Evolutionary conservation across 2,113 vertebrate genomes (phyloP).

Genomic region (Urocitellus parryii): DNA sequence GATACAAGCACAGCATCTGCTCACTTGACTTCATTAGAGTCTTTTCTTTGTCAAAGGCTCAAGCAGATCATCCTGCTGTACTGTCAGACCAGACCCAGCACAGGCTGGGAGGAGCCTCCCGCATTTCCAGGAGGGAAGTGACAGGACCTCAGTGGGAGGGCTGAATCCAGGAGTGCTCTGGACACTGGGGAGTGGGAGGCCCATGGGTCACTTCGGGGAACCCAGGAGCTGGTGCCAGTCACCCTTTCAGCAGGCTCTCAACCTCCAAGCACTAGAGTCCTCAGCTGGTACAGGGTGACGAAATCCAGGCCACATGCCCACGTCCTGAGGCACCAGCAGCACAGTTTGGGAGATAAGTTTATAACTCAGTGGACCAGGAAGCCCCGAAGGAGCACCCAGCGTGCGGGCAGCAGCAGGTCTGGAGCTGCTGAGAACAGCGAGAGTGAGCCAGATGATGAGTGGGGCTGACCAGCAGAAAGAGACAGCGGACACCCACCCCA

Average conservation of each 20-base stretch:
- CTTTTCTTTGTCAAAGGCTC: background rate
- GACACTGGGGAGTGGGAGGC: no score
- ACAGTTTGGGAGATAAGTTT: background rate
- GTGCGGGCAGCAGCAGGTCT: no score
- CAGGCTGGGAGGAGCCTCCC: background rate
- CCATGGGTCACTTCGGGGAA: background rate
- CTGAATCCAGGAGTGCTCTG: no score
- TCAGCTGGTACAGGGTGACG: background rate
- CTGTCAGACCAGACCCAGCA: background rate
- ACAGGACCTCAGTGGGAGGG: no score
- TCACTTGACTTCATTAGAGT: background rate
- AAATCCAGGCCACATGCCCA: background rate
- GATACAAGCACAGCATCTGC: background rate
- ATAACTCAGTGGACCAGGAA: background rate
- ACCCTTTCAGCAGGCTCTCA: background rate
- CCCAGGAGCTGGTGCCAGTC: background rate
- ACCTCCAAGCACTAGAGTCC: background rate
- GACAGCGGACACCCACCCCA: background rate
- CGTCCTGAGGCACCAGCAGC: background rate
- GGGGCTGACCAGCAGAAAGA: background rate
- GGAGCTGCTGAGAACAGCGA: background rate
- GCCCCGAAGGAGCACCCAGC: no score
- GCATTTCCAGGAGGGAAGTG: no score
- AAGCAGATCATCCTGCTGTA: background rate
- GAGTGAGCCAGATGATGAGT: background rate